Conservation (phyloP, 2,113 vertebrate genomes). For the Varanus salvator region DNA sequence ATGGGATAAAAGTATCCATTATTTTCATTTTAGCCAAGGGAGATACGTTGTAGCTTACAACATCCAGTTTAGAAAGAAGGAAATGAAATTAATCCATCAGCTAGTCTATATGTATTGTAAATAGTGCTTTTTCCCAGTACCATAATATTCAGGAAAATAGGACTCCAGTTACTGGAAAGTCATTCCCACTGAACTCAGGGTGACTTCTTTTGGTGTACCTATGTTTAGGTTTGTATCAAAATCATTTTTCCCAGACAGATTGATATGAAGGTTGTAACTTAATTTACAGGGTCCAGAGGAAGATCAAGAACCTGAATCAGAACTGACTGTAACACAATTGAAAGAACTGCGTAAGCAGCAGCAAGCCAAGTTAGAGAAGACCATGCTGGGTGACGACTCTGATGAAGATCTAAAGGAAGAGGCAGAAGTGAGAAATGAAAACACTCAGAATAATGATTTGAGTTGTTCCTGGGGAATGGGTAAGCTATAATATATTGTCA, state of each 20-base stretch:
- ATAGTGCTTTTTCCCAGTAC: background rate
- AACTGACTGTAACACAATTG: slow-evolving; percentile 90
- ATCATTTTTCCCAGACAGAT: background rate
- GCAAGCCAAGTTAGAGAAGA: slow-evolving; percentile 86
- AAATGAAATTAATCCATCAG: background rate
- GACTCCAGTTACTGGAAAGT: background rate
- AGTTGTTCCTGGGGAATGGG: slow-evolving; percentile 97
- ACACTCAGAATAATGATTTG: slow-evolving; percentile 77
- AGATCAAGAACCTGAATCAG: slow-evolving; percentile 93
- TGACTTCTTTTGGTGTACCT: background rate
- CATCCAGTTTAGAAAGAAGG: background rate
- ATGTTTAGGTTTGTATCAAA: background rate
- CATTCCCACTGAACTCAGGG: background rate
- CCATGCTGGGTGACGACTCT: slow-evolving; percentile 92
- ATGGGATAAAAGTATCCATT: background rate
- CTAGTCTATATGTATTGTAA: background rate
- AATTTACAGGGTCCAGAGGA: slow-evolving; percentile 89
- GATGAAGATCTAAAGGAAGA: slow-evolving; percentile 80
- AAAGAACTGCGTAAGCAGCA: slow-evolving; percentile 86
- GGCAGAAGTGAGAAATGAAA: slow-evolving; percentile 61
- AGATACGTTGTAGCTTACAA: background rate
- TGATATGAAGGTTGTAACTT: slow-evolving; percentile 16
- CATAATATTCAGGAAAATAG: background rate
- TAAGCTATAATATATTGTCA: slow-evolving; percentile 65
- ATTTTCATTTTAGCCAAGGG: background rate